Conservation (phyloP, 2,113 vertebrate genomes). For the Peromyscus polionotus region DNA sequence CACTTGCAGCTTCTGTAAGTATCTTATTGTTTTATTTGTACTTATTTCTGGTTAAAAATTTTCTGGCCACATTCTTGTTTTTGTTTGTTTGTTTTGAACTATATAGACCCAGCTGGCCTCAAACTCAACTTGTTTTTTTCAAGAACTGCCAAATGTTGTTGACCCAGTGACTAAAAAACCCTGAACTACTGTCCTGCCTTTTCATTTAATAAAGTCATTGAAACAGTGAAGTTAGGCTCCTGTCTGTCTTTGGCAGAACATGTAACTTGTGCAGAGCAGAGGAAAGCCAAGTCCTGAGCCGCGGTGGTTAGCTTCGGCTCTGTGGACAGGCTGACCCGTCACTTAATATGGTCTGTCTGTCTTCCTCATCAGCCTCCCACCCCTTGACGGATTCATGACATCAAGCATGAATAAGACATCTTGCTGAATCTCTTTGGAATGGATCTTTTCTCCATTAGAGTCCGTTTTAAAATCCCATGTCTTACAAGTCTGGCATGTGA, state of each 20-base stretch:
- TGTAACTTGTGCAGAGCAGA: neutral
- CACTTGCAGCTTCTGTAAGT: neutral
- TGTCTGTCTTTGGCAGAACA: neutral
- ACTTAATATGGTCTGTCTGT: neutral
- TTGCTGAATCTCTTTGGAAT: constrained; percentile 45
- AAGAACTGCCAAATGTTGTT: constrained; percentile 48
- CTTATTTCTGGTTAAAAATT: constrained; percentile 37
- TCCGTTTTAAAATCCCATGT: constrained; percentile 61
- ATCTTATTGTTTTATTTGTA: constrained; percentile 3
- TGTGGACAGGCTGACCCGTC: neutral
- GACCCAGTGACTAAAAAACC: constrained; percentile 1
- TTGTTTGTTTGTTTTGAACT: neutral
- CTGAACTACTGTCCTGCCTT: constrained; percentile 27
- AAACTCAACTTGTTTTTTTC: constrained; percentile 32
- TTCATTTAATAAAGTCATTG: constrained; percentile 55
- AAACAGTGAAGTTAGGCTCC: neutral
- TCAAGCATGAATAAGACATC: constrained; percentile 47
- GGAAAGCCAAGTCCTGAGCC: neutral
- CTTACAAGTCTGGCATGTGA: constrained; percentile 60
- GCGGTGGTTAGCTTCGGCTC: neutral
- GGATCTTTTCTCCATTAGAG: constrained; percentile 35
- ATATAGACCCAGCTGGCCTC: neutral
- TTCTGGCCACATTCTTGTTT: neutral
- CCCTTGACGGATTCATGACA: neutral
- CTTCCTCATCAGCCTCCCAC: neutral